phyloP scores from a whole-genome alignment of 2,888 invertebrate species.

The Eupithecia tripunctaria region DNA sequence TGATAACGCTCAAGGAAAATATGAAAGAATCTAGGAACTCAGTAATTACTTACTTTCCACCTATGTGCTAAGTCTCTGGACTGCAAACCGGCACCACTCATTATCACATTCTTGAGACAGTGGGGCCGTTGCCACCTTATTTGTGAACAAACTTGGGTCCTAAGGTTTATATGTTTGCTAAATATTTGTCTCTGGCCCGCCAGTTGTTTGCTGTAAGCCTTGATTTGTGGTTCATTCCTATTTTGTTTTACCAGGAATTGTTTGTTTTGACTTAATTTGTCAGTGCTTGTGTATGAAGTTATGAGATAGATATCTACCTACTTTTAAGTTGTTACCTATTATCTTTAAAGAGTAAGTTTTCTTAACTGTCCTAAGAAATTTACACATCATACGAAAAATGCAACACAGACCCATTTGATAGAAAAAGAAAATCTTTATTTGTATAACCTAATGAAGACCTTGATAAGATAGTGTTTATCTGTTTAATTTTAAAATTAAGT shows the following conservation, averaged over 20 bases:
- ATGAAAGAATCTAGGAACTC: not conserved
- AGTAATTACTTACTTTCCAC: conserved; percentile 10
- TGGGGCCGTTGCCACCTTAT: conserved; percentile 23
- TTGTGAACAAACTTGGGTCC: conserved; percentile 33
- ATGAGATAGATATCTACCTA: not conserved
- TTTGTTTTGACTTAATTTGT: conserved; percentile 5
- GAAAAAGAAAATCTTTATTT: too few species aligned
- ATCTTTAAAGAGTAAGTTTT: not conserved
- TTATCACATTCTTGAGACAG: conserved; percentile 40
- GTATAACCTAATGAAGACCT: too few species aligned
- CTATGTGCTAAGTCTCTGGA: conserved; percentile 15
- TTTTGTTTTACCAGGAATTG: conserved; percentile 24
- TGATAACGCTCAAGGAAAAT: not conserved
- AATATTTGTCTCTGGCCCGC: conserved; percentile 37
- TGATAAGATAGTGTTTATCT: too few species aligned
- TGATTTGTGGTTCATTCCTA: conserved; percentile 32
- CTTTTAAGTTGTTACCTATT: not conserved
- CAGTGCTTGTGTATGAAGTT: not conserved
- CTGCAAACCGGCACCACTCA: conserved; percentile 30
- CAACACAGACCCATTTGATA: not conserved
- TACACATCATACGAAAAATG: not conserved
- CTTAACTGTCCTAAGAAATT: not conserved
- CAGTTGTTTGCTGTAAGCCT: conserved; percentile 40
- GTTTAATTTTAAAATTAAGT: not conserved
- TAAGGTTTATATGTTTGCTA: conserved; percentile 31